Evolutionary conservation across 1,140 invertebrate genomes (phyloP), one percentile per base, ranked within the genome.

Genomic region (Diplogasteroides magnus): DNA sequence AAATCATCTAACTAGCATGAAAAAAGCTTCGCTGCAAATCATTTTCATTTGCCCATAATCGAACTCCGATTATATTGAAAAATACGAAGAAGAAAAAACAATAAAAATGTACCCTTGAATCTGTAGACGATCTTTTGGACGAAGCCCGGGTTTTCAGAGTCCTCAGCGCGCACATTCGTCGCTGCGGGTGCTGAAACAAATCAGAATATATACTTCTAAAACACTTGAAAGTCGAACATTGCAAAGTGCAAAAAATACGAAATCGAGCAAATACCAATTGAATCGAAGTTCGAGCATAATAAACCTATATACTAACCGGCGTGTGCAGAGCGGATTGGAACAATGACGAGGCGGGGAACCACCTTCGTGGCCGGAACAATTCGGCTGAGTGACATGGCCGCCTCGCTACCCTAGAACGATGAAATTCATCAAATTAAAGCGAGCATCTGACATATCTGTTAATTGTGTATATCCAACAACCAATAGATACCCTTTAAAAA

Each of bases 71-170:
- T 31, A 15, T n/a, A 57, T 25, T 64, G 32, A 55, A 23, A 14
- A 29, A 15, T 26, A 19, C 15, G 0, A 19, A 27, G 57, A 70
- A n/a, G n/a, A 28, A 0, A 19, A 25, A n/a, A 72, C 3, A n/a
- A n/a, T n/a, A 48, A 48, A 72, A 32, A 48, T 19, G 1, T 27
- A 80, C 77, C 77, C 63, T 82, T 69, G 77, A 82, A 79, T 31
- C 78, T 77, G 37, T 68, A 71, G 27, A 70, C 67, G 31, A 79
- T 77, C 73, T 82, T 79, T 64, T 79, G 79, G 71, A 79, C 78
- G 69, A 82, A 79, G 29, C 68, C 69, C 2, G 78, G 76, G 55
- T 69, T 68, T 28, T 76, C 69, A 2, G 61, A 67, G 11, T 72
- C 70, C 60, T 72, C 68, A 11, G 67, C 14, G 23, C 59, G 66